Percentiles rank a stretch among this genome's conserved stretches.
Conservation (phyloP, 1,140 invertebrate genomes). For the Scaptodrosophila lebanonensis region DNA sequence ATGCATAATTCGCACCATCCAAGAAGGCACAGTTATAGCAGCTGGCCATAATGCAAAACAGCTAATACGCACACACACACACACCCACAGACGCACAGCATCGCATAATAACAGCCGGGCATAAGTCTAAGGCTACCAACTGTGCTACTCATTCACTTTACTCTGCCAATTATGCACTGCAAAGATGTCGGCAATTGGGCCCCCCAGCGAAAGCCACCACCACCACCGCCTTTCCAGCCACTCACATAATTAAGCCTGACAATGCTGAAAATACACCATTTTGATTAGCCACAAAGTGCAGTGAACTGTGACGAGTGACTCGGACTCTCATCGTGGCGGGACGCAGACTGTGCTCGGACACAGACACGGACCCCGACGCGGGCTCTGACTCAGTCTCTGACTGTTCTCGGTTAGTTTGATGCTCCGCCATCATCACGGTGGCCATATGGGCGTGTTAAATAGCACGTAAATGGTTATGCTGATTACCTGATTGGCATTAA, state of each 20-base stretch:
- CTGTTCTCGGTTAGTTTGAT: no score
- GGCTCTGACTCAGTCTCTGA: no score
- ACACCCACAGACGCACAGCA: no score
- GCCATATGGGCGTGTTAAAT: slow-evolving; percentile 28
- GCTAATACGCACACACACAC: slow-evolving; percentile 11
- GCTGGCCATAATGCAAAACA: slow-evolving; percentile 43
- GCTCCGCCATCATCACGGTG: background rate
- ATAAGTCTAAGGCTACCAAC: no score
- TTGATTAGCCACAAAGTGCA: slow-evolving; percentile 56
- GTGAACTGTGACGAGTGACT: slow-evolving; percentile 32
- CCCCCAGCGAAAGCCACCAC: no score
- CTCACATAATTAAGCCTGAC: slow-evolving; percentile 49
- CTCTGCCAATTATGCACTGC: no score
- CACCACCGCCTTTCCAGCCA: no score
- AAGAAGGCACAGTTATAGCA: slow-evolving; percentile 38
- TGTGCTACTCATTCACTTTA: background rate
- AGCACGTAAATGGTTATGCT: slow-evolving; percentile 19
- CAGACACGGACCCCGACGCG: background rate
- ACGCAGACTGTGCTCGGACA: slow-evolving; percentile 34
- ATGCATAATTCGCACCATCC: slow-evolving; percentile 59
- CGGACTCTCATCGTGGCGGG: slow-evolving; percentile 16
- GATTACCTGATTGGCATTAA: slow-evolving; percentile 38
- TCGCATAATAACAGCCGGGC: no score
- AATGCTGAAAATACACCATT: slow-evolving; percentile 54
- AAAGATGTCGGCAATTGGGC: no score